Evolutionary conservation across 2,888 invertebrate genomes (phyloP).

Genomic region (Saturnia japonica): DNA sequence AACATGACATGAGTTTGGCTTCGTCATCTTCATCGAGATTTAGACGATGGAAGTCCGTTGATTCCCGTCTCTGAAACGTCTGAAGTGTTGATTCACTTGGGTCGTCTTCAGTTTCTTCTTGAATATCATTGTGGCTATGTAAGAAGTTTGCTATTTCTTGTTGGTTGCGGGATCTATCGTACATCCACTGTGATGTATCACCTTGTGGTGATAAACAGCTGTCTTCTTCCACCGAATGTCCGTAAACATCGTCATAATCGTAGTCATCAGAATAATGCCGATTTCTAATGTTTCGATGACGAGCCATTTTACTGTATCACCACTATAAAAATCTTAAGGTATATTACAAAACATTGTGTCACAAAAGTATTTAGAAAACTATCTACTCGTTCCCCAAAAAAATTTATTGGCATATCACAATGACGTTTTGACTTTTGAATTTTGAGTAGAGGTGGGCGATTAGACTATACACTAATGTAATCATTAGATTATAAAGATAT

Average conservation of each 20-base stretch:
- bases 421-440: slow-evolving; percentile 31
- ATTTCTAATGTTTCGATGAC: slow-evolving; percentile 92
- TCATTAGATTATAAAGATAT: too few species aligned
- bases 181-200: slow-evolving; percentile 92
- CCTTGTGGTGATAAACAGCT: slow-evolving; percentile 92
- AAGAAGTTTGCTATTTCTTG: slow-evolving; percentile 89
- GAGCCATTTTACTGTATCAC: slow-evolving; percentile 84
- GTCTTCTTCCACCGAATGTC: slow-evolving; percentile 97
- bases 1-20: slow-evolving; percentile 89
- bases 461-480: too few species aligned
- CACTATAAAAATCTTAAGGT: slow-evolving; percentile 15
- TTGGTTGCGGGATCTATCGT: slow-evolving; percentile 88
- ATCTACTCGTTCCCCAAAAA: slow-evolving; percentile 39
- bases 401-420: slow-evolving; percentile 30
- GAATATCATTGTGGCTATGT: slow-evolving; percentile 88
- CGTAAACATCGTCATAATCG: slow-evolving; percentile 95
- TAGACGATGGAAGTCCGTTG: slow-evolving; percentile 73
- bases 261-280: slow-evolving; percentile 95
- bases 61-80: slow-evolving; percentile 63
- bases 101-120: slow-evolving; percentile 83
- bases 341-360: slow-evolving; percentile 13
- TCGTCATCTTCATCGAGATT: slow-evolving; percentile 85
- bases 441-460: too few species aligned
- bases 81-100: slow-evolving; percentile 44
- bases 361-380: slow-evolving; percentile 23